Evolutionary conservation across 2,113 vertebrate species (phyloP).

Genomic region (Melanerpes formicivorus): DNA sequence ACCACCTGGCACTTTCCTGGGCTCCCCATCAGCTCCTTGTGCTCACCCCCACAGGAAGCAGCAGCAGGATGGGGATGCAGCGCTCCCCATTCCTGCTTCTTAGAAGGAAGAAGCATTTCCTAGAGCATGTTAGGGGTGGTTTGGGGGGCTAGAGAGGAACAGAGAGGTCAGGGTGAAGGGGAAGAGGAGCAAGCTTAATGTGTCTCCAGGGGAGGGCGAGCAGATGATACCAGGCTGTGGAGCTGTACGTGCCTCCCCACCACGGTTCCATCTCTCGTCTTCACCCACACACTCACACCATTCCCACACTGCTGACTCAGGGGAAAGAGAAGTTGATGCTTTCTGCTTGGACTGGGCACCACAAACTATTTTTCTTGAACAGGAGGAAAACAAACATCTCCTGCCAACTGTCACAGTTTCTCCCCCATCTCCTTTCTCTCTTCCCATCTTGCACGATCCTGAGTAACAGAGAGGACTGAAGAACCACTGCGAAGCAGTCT

Average conservation of each 20-base stretch:
- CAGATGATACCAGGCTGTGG: not conserved
- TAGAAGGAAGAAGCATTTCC: not conserved
- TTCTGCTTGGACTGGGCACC: conserved; percentile 58
- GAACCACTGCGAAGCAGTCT: not conserved
- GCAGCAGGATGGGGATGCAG: not conserved
- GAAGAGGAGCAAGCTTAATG: accelerated
- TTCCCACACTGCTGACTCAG: conserved; percentile 45
- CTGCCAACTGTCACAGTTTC: not conserved
- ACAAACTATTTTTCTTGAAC: conserved; percentile 49
- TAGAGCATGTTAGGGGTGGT: accelerated
- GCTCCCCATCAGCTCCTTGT: not conserved
- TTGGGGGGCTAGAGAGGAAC: not conserved
- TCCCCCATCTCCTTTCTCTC: not conserved
- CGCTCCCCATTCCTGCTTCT: not conserved
- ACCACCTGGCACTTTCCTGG: not conserved
- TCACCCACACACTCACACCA: conserved; percentile 64
- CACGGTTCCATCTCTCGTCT: not conserved
- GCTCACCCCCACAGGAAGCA: accelerated
- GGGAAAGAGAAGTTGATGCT: conserved; percentile 42
- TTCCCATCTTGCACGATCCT: not conserved
- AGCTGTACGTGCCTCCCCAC: not conserved
- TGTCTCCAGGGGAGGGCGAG: not conserved
- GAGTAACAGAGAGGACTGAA: not conserved
- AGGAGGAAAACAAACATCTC: conserved; percentile 57
- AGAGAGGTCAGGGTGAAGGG: not conserved